A percentile compares a stretch with the other conserved stretches of the same genome.
Evolutionary conservation across 2,888 invertebrate genomes (phyloP).

Genomic region (Apodemia zela): DNA sequence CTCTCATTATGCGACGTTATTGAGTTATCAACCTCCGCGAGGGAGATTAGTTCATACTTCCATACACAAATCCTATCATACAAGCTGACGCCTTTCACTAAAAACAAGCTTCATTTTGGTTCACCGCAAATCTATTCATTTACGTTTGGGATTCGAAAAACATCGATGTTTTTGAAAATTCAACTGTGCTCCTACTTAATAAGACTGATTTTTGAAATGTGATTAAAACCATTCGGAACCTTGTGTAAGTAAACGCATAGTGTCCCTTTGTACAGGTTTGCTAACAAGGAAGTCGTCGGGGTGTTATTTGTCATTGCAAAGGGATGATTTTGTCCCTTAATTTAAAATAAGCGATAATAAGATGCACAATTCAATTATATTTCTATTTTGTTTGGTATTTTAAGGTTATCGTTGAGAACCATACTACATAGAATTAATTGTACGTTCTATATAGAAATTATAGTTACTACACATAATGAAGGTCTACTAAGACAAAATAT

Average conservation of each 20-base stretch:
- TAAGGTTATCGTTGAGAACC: slow-evolving; percentile 2
- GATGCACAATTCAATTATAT: slow-evolving; percentile 68
- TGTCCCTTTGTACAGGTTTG: slow-evolving; percentile 56
- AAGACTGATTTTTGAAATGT: slow-evolving; percentile 32
- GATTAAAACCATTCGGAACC: slow-evolving; percentile 36
- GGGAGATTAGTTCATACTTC: slow-evolving; percentile 80
- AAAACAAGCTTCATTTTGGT: slow-evolving; percentile 75
- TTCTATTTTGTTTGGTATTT: slow-evolving; percentile 33
- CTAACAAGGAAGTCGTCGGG: slow-evolving; percentile 68
- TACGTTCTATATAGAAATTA: too few species aligned
- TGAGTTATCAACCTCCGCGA: slow-evolving; percentile 73
- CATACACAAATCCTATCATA: slow-evolving; percentile 79
- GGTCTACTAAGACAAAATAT: too few species aligned
- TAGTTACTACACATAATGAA: too few species aligned
- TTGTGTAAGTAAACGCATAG: slow-evolving; percentile 38
- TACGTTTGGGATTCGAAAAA: slow-evolving; percentile 36
- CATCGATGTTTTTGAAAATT: slow-evolving; percentile 31
- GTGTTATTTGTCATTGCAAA: slow-evolving; percentile 72
- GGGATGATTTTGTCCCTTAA: slow-evolving; percentile 69
- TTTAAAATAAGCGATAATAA: slow-evolving; percentile 72
- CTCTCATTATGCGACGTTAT: slow-evolving; percentile 75
- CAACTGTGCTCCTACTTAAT: slow-evolving; percentile 29
- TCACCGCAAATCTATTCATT: slow-evolving; percentile 59
- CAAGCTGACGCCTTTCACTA: slow-evolving; percentile 78
- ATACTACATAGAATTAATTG: too few species aligned